Conservation (phyloP, 2,113 vertebrate genomes). For the Charina bottae region DNA sequence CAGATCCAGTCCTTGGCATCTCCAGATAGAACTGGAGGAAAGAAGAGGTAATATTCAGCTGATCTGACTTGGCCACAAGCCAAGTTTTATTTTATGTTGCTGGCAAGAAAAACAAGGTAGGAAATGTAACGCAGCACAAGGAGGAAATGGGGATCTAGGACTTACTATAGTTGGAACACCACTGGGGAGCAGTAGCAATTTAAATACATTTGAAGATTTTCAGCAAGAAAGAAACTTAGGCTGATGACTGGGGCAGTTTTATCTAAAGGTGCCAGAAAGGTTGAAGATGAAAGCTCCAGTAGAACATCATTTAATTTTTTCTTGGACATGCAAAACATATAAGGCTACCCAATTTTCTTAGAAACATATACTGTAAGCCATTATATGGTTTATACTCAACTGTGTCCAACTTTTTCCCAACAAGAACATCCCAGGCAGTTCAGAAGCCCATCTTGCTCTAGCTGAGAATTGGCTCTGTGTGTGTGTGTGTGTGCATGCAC, state of each 20-base stretch:
- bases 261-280: background rate
- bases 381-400: background rate
- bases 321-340: background rate
- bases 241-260: background rate
- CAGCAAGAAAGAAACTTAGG: background rate
- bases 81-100: background rate
- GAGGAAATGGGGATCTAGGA: background rate
- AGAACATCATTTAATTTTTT: background rate
- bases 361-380: background rate
- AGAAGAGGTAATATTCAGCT: background rate
- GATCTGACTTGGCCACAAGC: background rate
- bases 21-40: background rate
- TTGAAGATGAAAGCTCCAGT: background rate
- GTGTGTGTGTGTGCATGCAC: background rate
- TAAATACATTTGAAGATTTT: background rate
- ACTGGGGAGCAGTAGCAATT: background rate
- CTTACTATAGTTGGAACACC: background rate
- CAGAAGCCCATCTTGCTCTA: background rate
- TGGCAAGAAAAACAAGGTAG: background rate
- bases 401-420: background rate
- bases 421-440: background rate
- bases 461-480: background rate
- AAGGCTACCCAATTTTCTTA: background rate
- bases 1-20: background rate
- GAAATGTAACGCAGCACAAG: background rate